These are phyloP conservation scores for Eolophus roseicapilla DNA, from an alignment of 2,113 vertebrate genomes.

Conservation along the genomic window DNA sequence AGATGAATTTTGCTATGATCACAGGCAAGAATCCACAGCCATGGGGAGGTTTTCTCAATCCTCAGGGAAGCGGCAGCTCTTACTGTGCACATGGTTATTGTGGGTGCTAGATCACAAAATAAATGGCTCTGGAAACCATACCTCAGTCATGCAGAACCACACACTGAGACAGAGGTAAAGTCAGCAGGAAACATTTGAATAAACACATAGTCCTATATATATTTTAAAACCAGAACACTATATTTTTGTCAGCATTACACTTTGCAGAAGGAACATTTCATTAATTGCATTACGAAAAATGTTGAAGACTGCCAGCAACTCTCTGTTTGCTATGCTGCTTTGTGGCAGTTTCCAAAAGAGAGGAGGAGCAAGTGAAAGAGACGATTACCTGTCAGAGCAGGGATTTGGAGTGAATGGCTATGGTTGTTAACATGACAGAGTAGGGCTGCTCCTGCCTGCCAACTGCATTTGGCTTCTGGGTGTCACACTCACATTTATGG, in stretches of 20 bases:
- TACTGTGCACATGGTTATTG: rapidly evolving
- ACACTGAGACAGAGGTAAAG: not conserved
- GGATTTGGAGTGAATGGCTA: not conserved
- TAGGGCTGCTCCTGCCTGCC: not conserved
- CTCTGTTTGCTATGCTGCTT: not conserved
- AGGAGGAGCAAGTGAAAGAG: not conserved
- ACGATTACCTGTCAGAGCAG: not conserved
- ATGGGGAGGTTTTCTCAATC: not conserved
- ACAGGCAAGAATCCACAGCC: not conserved
- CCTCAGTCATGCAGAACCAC: not conserved
- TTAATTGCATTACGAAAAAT: not conserved
- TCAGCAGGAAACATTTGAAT: not conserved
- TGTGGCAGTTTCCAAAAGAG: not conserved
- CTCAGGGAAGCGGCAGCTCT: not conserved
- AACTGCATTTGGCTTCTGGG: not conserved
- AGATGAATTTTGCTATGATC: not conserved
- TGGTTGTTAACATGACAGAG: not conserved
- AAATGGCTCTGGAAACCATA: not conserved
- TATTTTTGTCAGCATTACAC: not conserved
- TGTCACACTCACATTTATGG: not conserved
- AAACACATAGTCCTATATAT: not conserved
- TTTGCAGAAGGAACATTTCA: not conserved
- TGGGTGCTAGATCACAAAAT: not conserved
- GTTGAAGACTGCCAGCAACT: not conserved
- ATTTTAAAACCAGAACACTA: not conserved